These are phyloP conservation scores for Acyrthosiphon pisum DNA, from an alignment of 1,140 invertebrate species.

Conservation along the genomic window DNA sequence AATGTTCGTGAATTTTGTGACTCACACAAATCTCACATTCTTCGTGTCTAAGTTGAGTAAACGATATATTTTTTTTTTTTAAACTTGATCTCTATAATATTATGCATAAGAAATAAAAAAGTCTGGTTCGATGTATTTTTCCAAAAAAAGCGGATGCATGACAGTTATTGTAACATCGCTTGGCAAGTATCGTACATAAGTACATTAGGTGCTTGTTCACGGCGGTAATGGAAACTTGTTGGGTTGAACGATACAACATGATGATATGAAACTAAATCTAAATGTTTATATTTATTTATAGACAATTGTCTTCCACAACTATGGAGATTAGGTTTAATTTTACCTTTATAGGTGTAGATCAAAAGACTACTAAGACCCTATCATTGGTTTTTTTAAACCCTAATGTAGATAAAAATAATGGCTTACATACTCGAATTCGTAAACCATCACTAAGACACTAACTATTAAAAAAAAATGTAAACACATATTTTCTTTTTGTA, in stretches of 20 bases:
- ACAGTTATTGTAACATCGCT: constrained; percentile 10
- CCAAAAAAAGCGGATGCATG: constrained; percentile 1
- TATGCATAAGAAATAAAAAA: neutral
- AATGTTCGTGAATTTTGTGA: neutral
- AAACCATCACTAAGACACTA: too few species aligned
- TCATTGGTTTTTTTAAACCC: too few species aligned
- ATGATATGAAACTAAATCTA: neutral
- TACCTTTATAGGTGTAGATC: too few species aligned
- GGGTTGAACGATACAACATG: neutral
- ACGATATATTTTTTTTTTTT: neutral
- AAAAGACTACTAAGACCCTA: too few species aligned
- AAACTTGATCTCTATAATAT: neutral
- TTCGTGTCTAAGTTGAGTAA: neutral
- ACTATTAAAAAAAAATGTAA: too few species aligned
- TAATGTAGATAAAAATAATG: too few species aligned
- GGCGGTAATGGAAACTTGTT: neutral
- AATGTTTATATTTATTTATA: too few species aligned
- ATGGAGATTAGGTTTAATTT: too few species aligned
- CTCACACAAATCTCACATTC: neutral
- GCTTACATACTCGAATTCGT: too few species aligned
- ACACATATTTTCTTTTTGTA: too few species aligned
- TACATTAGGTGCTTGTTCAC: neutral
- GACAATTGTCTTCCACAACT: too few species aligned
- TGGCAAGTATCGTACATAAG: neutral
- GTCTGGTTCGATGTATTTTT: neutral